Conservation (phyloP, 1,140 invertebrate species). For the Euschistus heros region DNA sequence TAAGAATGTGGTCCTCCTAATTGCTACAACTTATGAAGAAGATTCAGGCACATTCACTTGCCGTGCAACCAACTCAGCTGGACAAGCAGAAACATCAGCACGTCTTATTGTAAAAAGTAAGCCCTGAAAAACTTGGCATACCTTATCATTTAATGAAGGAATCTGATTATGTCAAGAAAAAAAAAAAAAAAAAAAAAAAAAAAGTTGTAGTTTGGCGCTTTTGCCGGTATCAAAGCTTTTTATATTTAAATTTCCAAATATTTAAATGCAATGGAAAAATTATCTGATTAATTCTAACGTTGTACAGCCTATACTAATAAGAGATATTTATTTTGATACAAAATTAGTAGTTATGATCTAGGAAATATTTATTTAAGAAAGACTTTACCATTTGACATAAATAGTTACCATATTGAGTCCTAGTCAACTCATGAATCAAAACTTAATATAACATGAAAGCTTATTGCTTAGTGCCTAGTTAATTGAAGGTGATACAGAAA, state of each 20-base stretch:
- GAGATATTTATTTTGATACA: slow-evolving; percentile 9
- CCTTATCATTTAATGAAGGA: slow-evolving; percentile 1
- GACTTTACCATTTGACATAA: no score
- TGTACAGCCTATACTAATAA: slow-evolving; percentile 15
- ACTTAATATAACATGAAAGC: not conserved
- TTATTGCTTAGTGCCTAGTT: slow-evolving; percentile 17
- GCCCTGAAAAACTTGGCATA: slow-evolving; percentile 50
- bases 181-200: not conserved
- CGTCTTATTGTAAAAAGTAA: slow-evolving; percentile 96
- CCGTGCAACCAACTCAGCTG: slow-evolving; percentile 77
- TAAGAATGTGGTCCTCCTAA: slow-evolving; percentile 76
- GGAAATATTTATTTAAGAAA: slow-evolving; percentile 2
- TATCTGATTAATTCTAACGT: slow-evolving; percentile 3
- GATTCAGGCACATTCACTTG: slow-evolving; percentile 87
- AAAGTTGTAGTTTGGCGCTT: slow-evolving; percentile 16
- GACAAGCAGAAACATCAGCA: slow-evolving; percentile 82
- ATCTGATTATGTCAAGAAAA: not conserved
- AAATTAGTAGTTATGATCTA: slow-evolving; percentile 1
- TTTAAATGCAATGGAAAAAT: no score
- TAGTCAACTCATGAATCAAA: not conserved
- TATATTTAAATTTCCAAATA: slow-evolving; percentile 9
- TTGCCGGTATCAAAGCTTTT: slow-evolving; percentile 1
- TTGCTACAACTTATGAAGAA: slow-evolving; percentile 86
- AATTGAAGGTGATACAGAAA: slow-evolving; percentile 6
- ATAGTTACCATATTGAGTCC: slow-evolving; percentile 14